Conservation (phyloP, 2,888 invertebrate genomes). For the Bruchidius siliquastri region DNA sequence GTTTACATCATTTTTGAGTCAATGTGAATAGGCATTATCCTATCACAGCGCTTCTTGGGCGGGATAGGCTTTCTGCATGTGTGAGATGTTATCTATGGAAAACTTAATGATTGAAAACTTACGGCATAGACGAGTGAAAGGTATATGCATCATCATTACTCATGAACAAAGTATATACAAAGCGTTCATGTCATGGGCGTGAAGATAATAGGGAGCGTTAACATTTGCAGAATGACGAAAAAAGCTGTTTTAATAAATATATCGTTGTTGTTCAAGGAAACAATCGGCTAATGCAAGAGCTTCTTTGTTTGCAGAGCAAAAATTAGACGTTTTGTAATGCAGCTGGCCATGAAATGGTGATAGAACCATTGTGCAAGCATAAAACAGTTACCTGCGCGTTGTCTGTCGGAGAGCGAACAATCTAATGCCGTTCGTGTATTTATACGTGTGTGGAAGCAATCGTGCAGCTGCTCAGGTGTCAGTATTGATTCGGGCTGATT, state of each 20-base stretch:
- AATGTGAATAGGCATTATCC: too few relatives aligned
- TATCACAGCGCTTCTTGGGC: too few relatives aligned
- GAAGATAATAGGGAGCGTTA: not conserved
- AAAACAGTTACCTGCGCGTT: not conserved
- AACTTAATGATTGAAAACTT: not conserved
- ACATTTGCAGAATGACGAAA: not conserved
- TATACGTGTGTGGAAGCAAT: not conserved
- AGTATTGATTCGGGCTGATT: not conserved
- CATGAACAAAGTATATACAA: not conserved
- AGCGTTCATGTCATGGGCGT: not conserved
- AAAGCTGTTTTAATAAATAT: not conserved
- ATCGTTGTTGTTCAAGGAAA: not conserved
- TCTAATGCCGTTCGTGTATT: not conserved
- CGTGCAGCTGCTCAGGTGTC: not conserved
- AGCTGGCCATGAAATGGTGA: not conserved
- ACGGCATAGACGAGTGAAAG: not conserved
- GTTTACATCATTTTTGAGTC: too few relatives aligned
- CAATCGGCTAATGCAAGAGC: not conserved
- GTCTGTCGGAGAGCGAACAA: not conserved
- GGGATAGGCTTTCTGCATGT: too few relatives aligned
- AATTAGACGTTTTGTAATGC: not conserved
- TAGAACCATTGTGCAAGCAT: not conserved
- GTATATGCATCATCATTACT: not conserved
- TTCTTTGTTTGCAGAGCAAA: not conserved
- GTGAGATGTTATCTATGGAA: too few relatives aligned